A percentile compares a stretch with the other conserved stretches of the same genome.
Evolutionary conservation across 2,797 vertebrate genomes (phyloP).

Genomic region (Simalia tracyae): DNA sequence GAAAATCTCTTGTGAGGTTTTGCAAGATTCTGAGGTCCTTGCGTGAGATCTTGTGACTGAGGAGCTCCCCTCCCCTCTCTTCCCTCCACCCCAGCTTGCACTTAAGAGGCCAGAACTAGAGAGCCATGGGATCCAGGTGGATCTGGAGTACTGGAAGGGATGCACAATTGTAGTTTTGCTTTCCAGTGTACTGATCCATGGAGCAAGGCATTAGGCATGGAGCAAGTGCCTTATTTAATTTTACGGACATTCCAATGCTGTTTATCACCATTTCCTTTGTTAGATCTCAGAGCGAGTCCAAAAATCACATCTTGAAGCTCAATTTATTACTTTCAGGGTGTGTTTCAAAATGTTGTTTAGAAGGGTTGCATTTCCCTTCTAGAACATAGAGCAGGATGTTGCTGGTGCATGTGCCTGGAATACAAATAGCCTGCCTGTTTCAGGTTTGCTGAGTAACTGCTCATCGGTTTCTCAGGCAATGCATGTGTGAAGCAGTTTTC

Average conservation of each 20-base stretch:
- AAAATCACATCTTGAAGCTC: neutral
- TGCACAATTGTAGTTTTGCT: neutral
- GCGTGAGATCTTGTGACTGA: neutral
- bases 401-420: slow-evolving; percentile 3
- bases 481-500: neutral
- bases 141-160: neutral
- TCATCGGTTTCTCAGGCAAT: neutral
- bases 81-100: no score
- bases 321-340: neutral
- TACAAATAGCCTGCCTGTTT: slow-evolving; percentile 21
- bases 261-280: neutral
- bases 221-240: neutral
- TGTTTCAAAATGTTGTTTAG: slow-evolving; percentile 10
- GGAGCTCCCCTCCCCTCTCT: no score
- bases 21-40: neutral
- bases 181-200: neutral
- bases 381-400: neutral
- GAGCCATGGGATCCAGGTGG: no score
- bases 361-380: slow-evolving; percentile 21
- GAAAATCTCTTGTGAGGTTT: neutral
- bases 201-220: neutral
- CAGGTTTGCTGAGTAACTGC: slow-evolving; percentile 24
- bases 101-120: neutral
- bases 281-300: slow-evolving; percentile 1
- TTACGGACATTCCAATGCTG: neutral